Percentiles rank a stretch among this genome's conserved stretches.
Conservation (phyloP, 2,888 invertebrate genomes). For the Agrochola litura region DNA sequence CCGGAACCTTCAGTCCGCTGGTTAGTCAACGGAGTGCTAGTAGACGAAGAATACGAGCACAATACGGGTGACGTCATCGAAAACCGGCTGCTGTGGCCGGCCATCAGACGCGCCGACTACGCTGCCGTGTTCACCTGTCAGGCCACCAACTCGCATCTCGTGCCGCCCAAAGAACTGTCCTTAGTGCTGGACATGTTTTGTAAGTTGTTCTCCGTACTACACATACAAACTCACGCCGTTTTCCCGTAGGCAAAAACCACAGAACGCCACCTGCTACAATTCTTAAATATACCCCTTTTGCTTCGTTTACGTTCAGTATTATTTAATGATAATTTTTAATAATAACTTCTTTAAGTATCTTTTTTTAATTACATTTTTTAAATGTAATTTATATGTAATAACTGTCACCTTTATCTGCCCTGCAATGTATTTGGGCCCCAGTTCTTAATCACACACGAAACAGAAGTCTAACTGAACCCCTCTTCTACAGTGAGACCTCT, state of each 20-base stretch:
- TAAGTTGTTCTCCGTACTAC: conserved; percentile 88
- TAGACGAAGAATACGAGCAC: conserved; percentile 95
- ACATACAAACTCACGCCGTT: not conserved
- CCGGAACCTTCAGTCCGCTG: conserved; percentile 96
- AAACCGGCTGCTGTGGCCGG: conserved; percentile 94
- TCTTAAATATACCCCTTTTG: not conserved
- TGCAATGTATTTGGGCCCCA: not conserved
- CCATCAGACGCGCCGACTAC: conserved; percentile 94
- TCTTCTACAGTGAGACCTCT: conserved; percentile 94
- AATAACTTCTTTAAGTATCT: not conserved
- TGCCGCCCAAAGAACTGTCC: conserved; percentile 94
- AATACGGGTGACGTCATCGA: conserved; percentile 96
- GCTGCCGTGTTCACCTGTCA: conserved; percentile 97
- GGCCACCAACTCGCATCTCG: conserved; percentile 95
- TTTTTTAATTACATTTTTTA: not conserved
- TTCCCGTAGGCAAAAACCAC: not conserved
- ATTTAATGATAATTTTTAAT: not conserved
- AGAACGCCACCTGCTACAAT: not conserved
- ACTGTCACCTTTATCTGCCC: not conserved
- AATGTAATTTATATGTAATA: not conserved
- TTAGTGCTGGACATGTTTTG: conserved; percentile 94
- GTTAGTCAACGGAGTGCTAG: conserved; percentile 95
- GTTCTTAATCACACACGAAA: not conserved
- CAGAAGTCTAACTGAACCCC: not conserved
- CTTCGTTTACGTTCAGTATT: not conserved